These are phyloP conservation scores for Leptinotarsa haldemani DNA, from an alignment of 2,888 invertebrate species.

Conservation along the genomic window DNA sequence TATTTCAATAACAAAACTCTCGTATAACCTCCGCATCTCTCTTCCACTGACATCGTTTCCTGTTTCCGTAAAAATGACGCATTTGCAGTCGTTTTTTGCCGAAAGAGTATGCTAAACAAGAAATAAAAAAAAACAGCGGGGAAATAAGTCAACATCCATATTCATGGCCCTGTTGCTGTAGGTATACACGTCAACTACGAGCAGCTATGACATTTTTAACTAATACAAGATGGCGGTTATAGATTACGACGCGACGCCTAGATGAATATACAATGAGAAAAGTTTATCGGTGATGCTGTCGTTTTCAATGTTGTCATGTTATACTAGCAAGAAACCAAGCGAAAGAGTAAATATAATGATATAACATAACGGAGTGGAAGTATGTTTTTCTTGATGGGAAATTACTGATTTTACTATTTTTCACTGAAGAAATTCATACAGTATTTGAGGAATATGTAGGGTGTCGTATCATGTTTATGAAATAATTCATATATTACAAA, in stretches of 20 bases:
- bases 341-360: background rate
- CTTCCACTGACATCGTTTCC: background rate
- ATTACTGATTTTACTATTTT: no score
- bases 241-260: constrained; percentile 58
- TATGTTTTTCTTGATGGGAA: no score
- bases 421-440: no score
- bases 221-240: constrained; percentile 63
- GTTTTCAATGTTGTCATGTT: background rate
- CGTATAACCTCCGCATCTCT: background rate
- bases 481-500: no score
- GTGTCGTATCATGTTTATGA: no score
- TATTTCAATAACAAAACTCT: background rate
- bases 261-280: constrained; percentile 53
- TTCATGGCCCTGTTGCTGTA: constrained; percentile 54
- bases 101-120: constrained; percentile 26
- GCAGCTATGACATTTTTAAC: constrained; percentile 59
- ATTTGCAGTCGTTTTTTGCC: constrained; percentile 10
- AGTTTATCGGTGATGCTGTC: constrained; percentile 32
- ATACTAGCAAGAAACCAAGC: background rate
- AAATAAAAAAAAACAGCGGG: constrained; percentile 35
- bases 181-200: constrained; percentile 51
- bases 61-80: constrained; percentile 22
- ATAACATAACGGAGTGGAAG: no score
- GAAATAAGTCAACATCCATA: constrained; percentile 53
- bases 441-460: no score